These are phyloP conservation scores for Hermatobates lingyangjiaoensis DNA, from an alignment of 1,140 invertebrate species.

Conservation along the genomic window DNA sequence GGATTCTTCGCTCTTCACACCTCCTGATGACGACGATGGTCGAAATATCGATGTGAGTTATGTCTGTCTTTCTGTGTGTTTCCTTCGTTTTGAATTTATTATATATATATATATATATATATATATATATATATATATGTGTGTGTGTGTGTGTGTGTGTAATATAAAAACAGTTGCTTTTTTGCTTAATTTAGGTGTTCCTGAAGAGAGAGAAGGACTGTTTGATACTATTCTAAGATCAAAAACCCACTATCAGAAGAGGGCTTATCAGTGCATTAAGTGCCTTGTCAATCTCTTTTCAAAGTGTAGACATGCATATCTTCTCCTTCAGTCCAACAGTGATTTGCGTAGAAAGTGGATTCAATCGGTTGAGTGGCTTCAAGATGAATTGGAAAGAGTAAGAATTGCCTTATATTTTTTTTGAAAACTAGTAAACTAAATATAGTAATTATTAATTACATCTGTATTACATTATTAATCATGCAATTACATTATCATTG, in stretches of 20 bases:
- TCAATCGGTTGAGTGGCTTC: constrained; percentile 77
- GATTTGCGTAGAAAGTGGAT: constrained; percentile 74
- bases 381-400: constrained; percentile 77
- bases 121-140: no score
- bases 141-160: no score
- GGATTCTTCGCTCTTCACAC: no score
- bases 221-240: constrained; percentile 82
- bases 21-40: no score
- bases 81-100: no score
- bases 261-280: constrained; percentile 93
- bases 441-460: background rate
- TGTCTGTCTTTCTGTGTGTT: no score
- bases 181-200: constrained; percentile 55
- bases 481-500: no score
- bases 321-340: constrained; percentile 51
- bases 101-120: no score
- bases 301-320: constrained; percentile 52
- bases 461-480: background rate
- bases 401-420: no score
- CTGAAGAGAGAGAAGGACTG: constrained; percentile 78
- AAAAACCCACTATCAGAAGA: constrained; percentile 88
- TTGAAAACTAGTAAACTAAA: no score
- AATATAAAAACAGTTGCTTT: no score
- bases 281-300: constrained; percentile 79
- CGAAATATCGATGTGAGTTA: no score